Evolutionary conservation across 1,140 invertebrate species (phyloP), one percentile per base, ranked within the genome.

Genomic region (Cydia splendana): DNA sequence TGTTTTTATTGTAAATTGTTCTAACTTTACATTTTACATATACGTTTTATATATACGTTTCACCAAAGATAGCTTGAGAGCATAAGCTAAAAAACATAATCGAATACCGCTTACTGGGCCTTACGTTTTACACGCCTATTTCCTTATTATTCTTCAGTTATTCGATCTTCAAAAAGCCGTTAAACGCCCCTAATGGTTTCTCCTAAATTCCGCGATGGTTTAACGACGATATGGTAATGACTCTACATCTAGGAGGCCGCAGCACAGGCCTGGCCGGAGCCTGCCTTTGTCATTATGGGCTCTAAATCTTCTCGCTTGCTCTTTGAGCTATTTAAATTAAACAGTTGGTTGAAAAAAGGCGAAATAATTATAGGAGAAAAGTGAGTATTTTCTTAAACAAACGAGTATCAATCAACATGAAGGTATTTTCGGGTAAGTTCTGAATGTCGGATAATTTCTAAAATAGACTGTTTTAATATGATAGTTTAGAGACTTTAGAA

Each of bases 311-410:
- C 34, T 18, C 67, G 67, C 34, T 30, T 71, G 38, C 34, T 71
- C 67, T 71, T 42, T 71, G 34, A 71, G 67, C 67, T 71, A 71
- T 45, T 71, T 71, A 71, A 71, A 42, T 71, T 71, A 71, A 71
- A 42, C 67, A n/a, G 67, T 38, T 18, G 9, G 30, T 38, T 69
- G n/a, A 18, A 71, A 34, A 34, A 38, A 18, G n/a, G 67, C n/a
- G 18, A n/a, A 71, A 7, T 34, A 69, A 38, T 71, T 15, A 18
- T 13, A 38, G 15, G 2, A 9, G 10, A 38, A 18, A 5, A 38
- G 10, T 38, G n/a, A 53, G 51, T 0, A 4, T 53, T n/a, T 53
- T 53, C n/a, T 6, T 53, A 18, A 48, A 13, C 13, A 12, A 48
- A 48, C 45, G 45, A 38, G 38, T 42, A 10, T 10, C 38, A 10